phyloP scores from a whole-genome alignment of 2,113 vertebrate genomes.

The Cottus gobio region DNA sequence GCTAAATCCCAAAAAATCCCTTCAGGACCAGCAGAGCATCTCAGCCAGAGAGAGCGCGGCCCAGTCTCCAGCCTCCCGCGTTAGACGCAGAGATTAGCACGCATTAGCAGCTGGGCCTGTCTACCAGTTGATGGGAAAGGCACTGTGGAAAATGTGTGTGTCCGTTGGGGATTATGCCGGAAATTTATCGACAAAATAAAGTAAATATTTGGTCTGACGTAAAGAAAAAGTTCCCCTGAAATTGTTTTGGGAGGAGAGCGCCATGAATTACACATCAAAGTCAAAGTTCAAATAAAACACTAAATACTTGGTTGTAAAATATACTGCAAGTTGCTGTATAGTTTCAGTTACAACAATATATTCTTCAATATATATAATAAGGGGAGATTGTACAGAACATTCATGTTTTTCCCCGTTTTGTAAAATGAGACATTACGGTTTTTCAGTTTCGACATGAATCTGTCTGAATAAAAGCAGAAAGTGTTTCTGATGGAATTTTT shows the following conservation, averaged over 20 bases:
- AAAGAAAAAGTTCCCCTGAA: conserved; percentile 1
- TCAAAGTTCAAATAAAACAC: neutral
- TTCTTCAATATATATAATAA: neutral
- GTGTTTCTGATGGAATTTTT: neutral
- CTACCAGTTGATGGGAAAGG: conserved; percentile 46
- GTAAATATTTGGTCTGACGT: conserved; percentile 3
- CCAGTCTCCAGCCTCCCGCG: conserved; percentile 45
- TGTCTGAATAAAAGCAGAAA: neutral
- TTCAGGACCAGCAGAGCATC: conserved; percentile 51
- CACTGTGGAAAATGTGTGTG: conserved; percentile 16
- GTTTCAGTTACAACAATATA: neutral
- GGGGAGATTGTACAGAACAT: neutral
- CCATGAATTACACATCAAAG: neutral
- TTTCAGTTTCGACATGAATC: neutral
- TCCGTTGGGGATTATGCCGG: conserved; percentile 30
- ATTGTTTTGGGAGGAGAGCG: neutral
- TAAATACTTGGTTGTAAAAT: neutral
- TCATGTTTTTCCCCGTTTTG: neutral
- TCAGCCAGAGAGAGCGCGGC: conserved; percentile 35
- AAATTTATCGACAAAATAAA: conserved; percentile 48
- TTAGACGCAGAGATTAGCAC: conserved; percentile 64
- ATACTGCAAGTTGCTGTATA: neutral
- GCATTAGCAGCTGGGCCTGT: conserved; percentile 63
- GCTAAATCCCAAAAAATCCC: conserved; percentile 58
- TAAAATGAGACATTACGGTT: neutral